phyloP scores from a whole-genome alignment of 2,888 invertebrate species.

The Spodoptera picta region DNA sequence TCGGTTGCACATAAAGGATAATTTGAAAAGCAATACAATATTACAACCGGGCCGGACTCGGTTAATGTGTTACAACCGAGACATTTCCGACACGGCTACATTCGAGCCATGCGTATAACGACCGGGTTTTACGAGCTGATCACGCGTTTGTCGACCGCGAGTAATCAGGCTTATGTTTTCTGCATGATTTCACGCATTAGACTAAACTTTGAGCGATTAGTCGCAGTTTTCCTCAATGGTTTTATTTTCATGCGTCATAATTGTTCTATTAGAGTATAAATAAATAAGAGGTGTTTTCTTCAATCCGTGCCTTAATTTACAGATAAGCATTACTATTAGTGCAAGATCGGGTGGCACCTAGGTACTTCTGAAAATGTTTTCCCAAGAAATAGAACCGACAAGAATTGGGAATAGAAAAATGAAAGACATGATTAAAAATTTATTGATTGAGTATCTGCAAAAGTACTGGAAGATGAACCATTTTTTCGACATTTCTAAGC shows the following conservation, averaged over 20 bases:
- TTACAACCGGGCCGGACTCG: constrained; percentile 5
- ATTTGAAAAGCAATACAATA: constrained; percentile 24
- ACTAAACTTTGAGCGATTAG: constrained; percentile 21
- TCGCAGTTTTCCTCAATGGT: not conserved
- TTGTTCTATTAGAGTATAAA: not conserved
- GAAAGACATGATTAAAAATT: too few relatives aligned
- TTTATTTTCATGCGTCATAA: not conserved
- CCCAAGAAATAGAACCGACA: too few relatives aligned
- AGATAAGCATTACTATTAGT: too few relatives aligned
- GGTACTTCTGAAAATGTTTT: too few relatives aligned
- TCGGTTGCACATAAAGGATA: constrained; percentile 16
- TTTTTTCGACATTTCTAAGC: too few relatives aligned
- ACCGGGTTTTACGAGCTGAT: constrained; percentile 32
- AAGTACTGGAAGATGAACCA: too few relatives aligned
- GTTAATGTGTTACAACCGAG: constrained; percentile 22
- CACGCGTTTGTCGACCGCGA: constrained; percentile 21
- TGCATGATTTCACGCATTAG: constrained; percentile 24
- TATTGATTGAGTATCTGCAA: too few relatives aligned
- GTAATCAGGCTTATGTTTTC: constrained; percentile 19
- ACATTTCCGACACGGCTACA: constrained; percentile 23
- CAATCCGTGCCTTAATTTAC: too few relatives aligned
- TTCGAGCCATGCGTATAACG: constrained; percentile 16
- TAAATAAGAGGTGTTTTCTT: too few relatives aligned
- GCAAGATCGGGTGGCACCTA: too few relatives aligned
- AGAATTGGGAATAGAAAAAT: too few relatives aligned